Base-by-base conservation (phyloP, 2,888 invertebrate species). In the Catocala nupta region DNA sequence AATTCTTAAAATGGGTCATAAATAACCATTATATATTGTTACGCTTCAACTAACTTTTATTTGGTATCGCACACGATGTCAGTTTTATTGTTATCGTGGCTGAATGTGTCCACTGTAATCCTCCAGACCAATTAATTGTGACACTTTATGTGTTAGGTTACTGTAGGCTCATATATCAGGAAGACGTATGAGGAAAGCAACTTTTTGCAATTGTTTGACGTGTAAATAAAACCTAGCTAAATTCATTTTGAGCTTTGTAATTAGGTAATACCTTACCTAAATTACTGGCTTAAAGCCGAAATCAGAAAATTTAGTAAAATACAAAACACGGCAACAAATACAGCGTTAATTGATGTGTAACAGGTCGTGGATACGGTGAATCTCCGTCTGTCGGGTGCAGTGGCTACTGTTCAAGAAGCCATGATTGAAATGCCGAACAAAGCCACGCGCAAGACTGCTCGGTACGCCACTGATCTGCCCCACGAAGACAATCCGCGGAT, bases 281-380 rank as follows among this genome's bases (percentile, higher is more conserved):
- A 25, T 3, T 25, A 25, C 25, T 25, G 25, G 25, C 25, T 25
- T 25, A 25, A 25, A 9, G 36, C 8, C 9, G 36, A 39, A 8
- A 39, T 39, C 9, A 39, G 8, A 39, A 39, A 9, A 7, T 39
- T 39, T 39, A 0, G 36, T 7, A 25, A 25, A 25, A 25, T 25
- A 25, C 25, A 25, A 25, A 25, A 25, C 25, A 25, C 25, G 25
- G 25, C 25, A 25, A 25, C 1, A 25, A 25, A 25, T 25, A 25
- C 25, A 25, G 25, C 25, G 25, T 39, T 13, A 44, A 51, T 54
- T 56, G 16, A 49, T 55, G 43, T 36, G 42, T 59, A 66, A 10
- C 95, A 96, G 89, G 95, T 96, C 51, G 95, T 97, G 12, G 97
- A 97, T 73, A 96, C 96, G 0, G 93, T 98, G 71, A 95, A 95